Base-by-base conservation (phyloP, 2,888 invertebrate species). In the Chaetoderma sp. region DNA sequence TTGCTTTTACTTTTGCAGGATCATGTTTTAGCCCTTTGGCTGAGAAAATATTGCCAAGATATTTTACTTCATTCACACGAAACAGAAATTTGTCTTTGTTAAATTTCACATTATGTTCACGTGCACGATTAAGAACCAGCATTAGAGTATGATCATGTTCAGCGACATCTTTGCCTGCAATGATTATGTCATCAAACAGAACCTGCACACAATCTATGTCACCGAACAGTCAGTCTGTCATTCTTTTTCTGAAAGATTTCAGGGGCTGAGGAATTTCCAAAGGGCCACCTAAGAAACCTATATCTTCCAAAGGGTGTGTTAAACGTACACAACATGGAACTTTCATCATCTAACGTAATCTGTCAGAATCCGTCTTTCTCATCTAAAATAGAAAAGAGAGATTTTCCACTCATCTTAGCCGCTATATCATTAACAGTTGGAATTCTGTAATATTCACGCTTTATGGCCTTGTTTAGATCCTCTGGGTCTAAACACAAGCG, bases 301-400 rank as follows among this genome's bases (percentile, higher is more conserved):
- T 62, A 64, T n/a, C 69, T 8, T 10, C 70, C 65, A 60, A 55
- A 66, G 0, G 70, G 72, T n/a, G 63, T 71, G 52, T 72, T 62
- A 36, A 73, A 75, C 33, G 73, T 75, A 45, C 66, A 27, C n/a
- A n/a, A n/a, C n/a, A n/a, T n/a, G n/a, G n/a, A n/a, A 27, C 65
- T 68, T 33, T 71, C 59, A 4, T 65, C 62, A 36, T 54, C 59
- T 6, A 76, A 60, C 42, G 55, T 60, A 10, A 72, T 58, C 25
- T 71, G 69, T 62, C 67, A 72, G 32, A 61, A 75, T n/a, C 66
- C 72, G 54, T 67, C 56, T 42, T 66, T 67, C 50, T 63, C 63
- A 45, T 74, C 69, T 8, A 68, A 39, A 13, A 65, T 66, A n/a
- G 63, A 62, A 45, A 70, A 74, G 10, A 59, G 21, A 32, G 49